phyloP scores from a whole-genome alignment of 2,113 vertebrate genomes.

The Gambusia holbrooki region DNA sequence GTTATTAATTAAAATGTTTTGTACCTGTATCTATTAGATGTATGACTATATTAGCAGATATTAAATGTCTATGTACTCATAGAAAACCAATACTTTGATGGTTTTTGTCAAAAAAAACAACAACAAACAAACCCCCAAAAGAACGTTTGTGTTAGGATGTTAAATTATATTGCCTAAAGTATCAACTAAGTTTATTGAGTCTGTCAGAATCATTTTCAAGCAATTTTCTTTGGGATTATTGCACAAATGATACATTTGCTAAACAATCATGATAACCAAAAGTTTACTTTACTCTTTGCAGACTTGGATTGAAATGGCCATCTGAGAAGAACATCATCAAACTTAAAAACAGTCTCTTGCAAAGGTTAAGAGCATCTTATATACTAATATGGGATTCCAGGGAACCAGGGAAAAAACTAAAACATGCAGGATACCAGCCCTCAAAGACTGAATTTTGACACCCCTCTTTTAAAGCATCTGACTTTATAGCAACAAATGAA shows the following conservation, averaged over 20 bases:
- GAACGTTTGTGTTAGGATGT: too few relatives aligned
- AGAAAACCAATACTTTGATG: neutral
- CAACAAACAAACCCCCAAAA: too few relatives aligned
- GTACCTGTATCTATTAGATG: neutral
- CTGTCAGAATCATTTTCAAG: neutral
- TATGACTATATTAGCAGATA: neutral
- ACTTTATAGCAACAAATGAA: slow-evolving; percentile 3
- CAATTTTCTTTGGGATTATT: neutral
- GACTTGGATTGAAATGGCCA: neutral
- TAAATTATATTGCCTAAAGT: neutral
- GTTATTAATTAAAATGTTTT: neutral
- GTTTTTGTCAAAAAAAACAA: neutral
- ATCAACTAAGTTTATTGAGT: neutral
- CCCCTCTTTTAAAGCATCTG: neutral
- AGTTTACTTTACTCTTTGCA: too few relatives aligned
- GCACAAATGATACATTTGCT: neutral
- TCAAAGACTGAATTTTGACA: too few relatives aligned
- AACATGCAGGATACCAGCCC: too few relatives aligned
- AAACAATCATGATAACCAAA: too few relatives aligned
- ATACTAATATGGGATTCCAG: neutral
- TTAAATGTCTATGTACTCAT: neutral
- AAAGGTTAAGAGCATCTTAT: neutral
- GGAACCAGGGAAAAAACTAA: too few relatives aligned
- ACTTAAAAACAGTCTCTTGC: neutral
- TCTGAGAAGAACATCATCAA: neutral